Evolutionary conservation across 2,797 vertebrate species (phyloP), one percentile per base, ranked within the genome.

Genomic region (Zenarchopterus dispar): DNA sequence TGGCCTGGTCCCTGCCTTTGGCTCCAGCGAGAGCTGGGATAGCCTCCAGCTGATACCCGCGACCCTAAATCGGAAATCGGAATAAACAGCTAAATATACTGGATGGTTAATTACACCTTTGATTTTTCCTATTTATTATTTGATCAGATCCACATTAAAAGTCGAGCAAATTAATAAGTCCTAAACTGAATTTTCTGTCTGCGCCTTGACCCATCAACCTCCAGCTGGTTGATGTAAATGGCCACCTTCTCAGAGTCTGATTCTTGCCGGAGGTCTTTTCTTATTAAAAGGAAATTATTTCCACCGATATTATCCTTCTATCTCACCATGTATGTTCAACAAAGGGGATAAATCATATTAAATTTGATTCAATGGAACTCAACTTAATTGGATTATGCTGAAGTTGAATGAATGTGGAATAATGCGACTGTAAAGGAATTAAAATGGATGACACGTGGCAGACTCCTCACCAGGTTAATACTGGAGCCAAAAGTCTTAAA

Each of bases 371-470:
- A 22, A 3, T 23, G 11, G 45, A 47, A 11, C 17, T 19, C 44
- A 46, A 10, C 18, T 11, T 19, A 10, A 46, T 46, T 18, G 2
- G 9, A 21, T 39, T 39, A 15, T 39, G 2, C 2, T 17, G 16
- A n/a, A 16, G 16, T 49, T 46, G 19, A 46, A 18, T 46, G 44
- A 5, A 46, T 21, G 18, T 21, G n/a, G 8, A 45, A 1, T 47
- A 47, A 13, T 15, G 13, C n/a, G 19, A 13, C 19, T 36, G 33
- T 13, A 13, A n/a, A 7, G 1, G 9, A 15, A 39, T 39, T 65
- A 33, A 45, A 31, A 43, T 18, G 22, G 15, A 43, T 63, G 56
- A 13, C 63, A 66, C 47, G 44, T 22, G 1, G 36, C 31, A 18
- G 28, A 56, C 33, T n/a, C 28, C 31, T 18, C 1, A 22, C 6